Percentiles rank a stretch among this genome's conserved stretches.
Evolutionary conservation across 2,797 vertebrate genomes (phyloP).

Genomic region (Hirundo rustica): DNA sequence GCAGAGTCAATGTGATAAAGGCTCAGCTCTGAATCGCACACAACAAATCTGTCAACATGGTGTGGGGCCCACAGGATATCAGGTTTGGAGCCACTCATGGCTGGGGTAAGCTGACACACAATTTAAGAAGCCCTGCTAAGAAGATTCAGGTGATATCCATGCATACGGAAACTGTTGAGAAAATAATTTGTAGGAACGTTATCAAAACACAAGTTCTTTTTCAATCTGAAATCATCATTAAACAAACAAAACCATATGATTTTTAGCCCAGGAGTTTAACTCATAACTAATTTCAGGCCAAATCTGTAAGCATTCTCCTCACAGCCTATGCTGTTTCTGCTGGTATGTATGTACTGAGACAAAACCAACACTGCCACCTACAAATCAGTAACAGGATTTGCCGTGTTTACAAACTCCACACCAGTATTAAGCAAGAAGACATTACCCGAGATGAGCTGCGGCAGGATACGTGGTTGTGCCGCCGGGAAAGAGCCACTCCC

Average conservation of each 20-base stretch:
- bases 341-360: neutral
- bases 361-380: neutral
- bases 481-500: neutral
- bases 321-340: neutral
- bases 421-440: neutral
- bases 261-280: neutral
- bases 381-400: neutral
- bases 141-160: conserved; percentile 65
- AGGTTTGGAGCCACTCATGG: conserved; percentile 95
- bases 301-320: neutral
- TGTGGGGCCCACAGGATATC: conserved; percentile 98
- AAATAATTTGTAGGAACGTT: conserved; percentile 1
- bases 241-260: neutral
- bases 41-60: conserved; percentile 94
- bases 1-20: conserved; percentile 92
- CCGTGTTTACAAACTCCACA: neutral
- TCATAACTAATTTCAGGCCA: accelerated
- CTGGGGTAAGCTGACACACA: neutral
- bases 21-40: conserved; percentile 95
- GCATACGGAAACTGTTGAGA: conserved; percentile 51
- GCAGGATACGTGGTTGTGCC: neutral
- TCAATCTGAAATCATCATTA: neutral
- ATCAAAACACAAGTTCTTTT: neutral
- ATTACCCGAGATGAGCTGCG: neutral
- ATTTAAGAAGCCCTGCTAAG: conserved; percentile 11